Conservation (phyloP, 2,113 vertebrate species). For the Poeciliopsis prolifica region DNA sequence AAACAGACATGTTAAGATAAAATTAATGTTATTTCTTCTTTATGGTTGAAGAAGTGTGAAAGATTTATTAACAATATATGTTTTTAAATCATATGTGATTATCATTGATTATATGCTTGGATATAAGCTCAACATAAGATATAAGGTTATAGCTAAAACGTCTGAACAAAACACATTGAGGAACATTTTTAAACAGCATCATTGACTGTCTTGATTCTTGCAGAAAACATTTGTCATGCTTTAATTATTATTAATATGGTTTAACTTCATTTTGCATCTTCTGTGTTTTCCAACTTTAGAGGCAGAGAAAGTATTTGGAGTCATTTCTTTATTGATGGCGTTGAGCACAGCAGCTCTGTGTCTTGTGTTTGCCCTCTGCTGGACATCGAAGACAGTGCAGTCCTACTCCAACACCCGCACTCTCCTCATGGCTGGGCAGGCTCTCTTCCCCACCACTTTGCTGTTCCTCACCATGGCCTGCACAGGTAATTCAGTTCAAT, state of each 20-base stretch:
- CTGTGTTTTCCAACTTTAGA: conserved; percentile 64
- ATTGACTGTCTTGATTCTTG: no score
- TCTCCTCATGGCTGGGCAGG: conserved; percentile 75
- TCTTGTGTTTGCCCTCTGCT: conserved; percentile 81
- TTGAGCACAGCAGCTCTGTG: conserved; percentile 74
- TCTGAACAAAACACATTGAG: no score
- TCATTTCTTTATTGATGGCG: conserved; percentile 78
- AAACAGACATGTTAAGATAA: not conserved
- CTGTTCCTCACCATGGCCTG: conserved; percentile 76
- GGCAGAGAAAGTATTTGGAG: conserved; percentile 75
- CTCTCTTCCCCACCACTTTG: conserved; percentile 77
- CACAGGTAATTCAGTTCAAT: conserved; percentile 73
- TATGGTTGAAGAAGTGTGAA: no score
- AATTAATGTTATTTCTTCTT: no score
- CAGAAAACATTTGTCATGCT: not conserved
- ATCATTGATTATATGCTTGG: no score
- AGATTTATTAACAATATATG: no score
- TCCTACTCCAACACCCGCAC: conserved; percentile 80
- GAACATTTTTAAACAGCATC: no score
- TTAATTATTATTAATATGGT: not conserved
- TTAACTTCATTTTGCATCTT: not conserved
- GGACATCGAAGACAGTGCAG: conserved; percentile 74
- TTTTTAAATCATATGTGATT: no score
- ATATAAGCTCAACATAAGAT: no score
- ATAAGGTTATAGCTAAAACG: no score